Conservation (phyloP, 2,888 invertebrate species). For the Cecidostiba fungosa region DNA sequence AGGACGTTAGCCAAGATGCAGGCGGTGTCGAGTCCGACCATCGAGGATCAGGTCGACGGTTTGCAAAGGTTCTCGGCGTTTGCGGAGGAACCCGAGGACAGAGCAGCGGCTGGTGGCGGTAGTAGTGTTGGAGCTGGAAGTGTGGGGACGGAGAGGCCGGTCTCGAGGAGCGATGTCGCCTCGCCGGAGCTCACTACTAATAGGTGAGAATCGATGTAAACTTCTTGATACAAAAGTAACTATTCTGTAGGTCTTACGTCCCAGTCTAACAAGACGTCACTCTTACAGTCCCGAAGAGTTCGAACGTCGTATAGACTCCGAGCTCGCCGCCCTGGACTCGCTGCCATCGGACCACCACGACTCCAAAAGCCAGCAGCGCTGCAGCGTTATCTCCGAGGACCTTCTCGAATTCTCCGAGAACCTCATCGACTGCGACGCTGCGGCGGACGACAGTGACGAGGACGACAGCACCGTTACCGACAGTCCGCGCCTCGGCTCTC, state of each 20-base stretch:
- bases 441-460: conserved; percentile 60
- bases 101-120: not conserved
- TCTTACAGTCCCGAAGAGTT: conserved; percentile 80
- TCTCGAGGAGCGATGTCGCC: conserved; percentile 66
- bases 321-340: conserved; percentile 84
- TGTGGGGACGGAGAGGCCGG: conserved; percentile 47
- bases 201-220: conserved; percentile 68
- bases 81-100: not conserved
- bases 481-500: not conserved
- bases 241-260: not conserved
- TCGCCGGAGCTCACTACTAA: conserved; percentile 70
- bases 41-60: conserved; percentile 78
- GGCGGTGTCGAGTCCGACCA: conserved; percentile 78
- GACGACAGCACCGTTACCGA: conserved; percentile 44
- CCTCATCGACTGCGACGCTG: conserved; percentile 68
- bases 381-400: conserved; percentile 77
- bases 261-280: not conserved
- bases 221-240: too few relatives aligned
- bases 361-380: conserved; percentile 70
- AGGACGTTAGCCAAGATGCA: conserved; percentile 84
- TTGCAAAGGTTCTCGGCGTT: not conserved
- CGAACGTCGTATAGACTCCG: conserved; percentile 84
- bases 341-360: conserved; percentile 72
- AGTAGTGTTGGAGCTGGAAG: not conserved
- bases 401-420: conserved; percentile 76